Evolutionary conservation across 2,113 vertebrate species (phyloP), one percentile per base, ranked within the genome.

Genomic region (Capreolus pygargus): DNA sequence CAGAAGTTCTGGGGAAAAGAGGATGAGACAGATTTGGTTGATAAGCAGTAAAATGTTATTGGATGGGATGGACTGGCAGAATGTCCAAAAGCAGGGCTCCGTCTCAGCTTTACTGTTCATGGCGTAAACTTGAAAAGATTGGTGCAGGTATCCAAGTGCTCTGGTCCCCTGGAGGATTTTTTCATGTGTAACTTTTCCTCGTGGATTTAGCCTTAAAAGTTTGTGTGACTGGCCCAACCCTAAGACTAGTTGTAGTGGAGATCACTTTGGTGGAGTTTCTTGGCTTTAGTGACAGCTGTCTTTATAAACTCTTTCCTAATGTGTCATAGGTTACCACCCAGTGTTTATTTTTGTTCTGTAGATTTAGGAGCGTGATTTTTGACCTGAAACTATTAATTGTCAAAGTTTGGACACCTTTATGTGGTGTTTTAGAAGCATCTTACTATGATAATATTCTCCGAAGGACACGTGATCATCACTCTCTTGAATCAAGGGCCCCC

Each of bases 381-480:
- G 58, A 64, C 33, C 30, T 6, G 55, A 67, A 23, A 36, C 15
- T 50, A 0, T 45, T 30, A 25, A 50, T 14, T 30, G 81, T 50
- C 52, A 30, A 12, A 54, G 12, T 58, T 39, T 60, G 70, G 50
- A 28, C 39, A 2, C 1, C 23, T 61, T 36, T 28, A 2, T 16
- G 5, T 0, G 0, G 33, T 23, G 1, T 39, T 82, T 86, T 23
- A 61, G 50, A 86, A 28, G 52, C 4, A 0, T 5, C 30, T 23
- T 1, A 10, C 9, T 6, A 6, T 43, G 21, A 0, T 27, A 1
- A 9, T 1, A 2, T 4, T 1, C 45, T 55, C 21, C 55, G 50
- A 39, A 43, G 79, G 30, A 2, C 15, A 6, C 7, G 1, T 28
- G 81, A 36, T 16, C 2, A 3, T 64, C n/a, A n/a, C 21, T 36